Evolutionary conservation across 2,113 vertebrate species (phyloP), one percentile per base, ranked within the genome.

Genomic region (Pachyramphus minor): DNA sequence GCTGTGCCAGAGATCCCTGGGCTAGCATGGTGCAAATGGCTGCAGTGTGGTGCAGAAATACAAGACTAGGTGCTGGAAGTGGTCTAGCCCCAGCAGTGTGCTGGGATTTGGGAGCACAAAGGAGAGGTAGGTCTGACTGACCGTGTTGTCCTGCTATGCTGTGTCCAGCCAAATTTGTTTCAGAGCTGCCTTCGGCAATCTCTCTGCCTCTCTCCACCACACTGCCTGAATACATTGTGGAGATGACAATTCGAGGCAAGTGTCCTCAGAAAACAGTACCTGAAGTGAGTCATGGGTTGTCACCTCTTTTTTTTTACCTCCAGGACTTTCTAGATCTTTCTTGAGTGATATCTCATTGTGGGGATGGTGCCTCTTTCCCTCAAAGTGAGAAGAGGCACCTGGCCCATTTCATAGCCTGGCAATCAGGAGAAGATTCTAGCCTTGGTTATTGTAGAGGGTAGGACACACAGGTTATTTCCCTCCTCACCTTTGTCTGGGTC

Each of bases 121-220:
- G 45, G 23, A 83, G 23, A 84, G 13, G 8, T 17, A 68, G 15
- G 27, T 78, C 44, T 6, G 5, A 31, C 37, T 62, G 17, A 33
- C 17, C 0, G 0, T 14, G 2, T 45, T 45, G 13, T 67, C 50
- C 25, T 69, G 23, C 59, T 86, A 18, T 27, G 7, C 35, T 64
- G 5, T 44, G 18, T 68, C 16, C 1, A 2, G 33, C 49, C 24
- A 47, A 20, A 5, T 79, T 68, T 83, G 37, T 37, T 47, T 83
- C 67, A 59, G 28, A 53, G 52, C 13, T 75, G 5, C 75, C 35
- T 11, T 45, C 27, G 30, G 53, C 86, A 28, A 63, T 49, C 5
- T 62, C 33, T n/a, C 62, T 59, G 35, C 18, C 25, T 11, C 7
- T 60, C 28, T 84, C 41, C 4, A 49, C 39, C 35, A n/a, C 30